These are phyloP conservation scores for Maniola jurtina DNA, from an alignment of 1,140 invertebrate species.

Conservation along the genomic window DNA sequence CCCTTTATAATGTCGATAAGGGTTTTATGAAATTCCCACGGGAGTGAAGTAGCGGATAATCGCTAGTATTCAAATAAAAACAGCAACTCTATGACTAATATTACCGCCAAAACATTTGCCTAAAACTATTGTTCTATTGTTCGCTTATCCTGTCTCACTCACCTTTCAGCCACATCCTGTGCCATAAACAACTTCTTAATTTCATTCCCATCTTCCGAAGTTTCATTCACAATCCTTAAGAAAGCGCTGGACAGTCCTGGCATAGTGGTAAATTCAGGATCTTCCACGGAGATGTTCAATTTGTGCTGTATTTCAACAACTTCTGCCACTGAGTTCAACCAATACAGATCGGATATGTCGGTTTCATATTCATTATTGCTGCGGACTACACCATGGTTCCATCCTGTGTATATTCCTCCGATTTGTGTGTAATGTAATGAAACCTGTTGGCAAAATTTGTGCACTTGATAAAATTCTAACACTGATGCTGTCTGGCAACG, in stretches of 20 bases:
- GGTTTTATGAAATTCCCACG: too few species aligned
- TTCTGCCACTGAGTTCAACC: conserved; percentile 88
- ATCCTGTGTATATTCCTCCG: conserved; percentile 84
- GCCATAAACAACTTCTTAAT: conserved; percentile 69
- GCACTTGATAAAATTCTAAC: neutral
- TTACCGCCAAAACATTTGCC: neutral
- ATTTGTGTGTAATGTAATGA: conserved; percentile 85
- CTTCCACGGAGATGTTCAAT: conserved; percentile 62
- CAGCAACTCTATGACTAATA: neutral
- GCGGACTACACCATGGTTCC: conserved; percentile 82
- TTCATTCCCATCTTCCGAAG: conserved; percentile 52
- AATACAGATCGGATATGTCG: conserved; percentile 83
- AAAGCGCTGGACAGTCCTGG: conserved; percentile 70
- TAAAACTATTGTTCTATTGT: conserved; percentile 26
- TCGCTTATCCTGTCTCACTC: conserved; percentile 16
- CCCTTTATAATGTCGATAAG: too few species aligned
- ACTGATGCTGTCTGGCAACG: too few species aligned
- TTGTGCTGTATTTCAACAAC: conserved; percentile 82
- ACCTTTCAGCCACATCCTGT: conserved; percentile 79
- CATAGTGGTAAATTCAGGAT: conserved; percentile 45
- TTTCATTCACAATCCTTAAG: conserved; percentile 58
- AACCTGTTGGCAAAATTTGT: conserved; percentile 70
- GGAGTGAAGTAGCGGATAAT: too few species aligned
- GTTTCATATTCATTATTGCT: conserved; percentile 82
- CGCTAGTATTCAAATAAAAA: neutral